Evolutionary conservation across 2,797 vertebrate genomes (phyloP).

Genomic region (Perodicticus potto): DNA sequence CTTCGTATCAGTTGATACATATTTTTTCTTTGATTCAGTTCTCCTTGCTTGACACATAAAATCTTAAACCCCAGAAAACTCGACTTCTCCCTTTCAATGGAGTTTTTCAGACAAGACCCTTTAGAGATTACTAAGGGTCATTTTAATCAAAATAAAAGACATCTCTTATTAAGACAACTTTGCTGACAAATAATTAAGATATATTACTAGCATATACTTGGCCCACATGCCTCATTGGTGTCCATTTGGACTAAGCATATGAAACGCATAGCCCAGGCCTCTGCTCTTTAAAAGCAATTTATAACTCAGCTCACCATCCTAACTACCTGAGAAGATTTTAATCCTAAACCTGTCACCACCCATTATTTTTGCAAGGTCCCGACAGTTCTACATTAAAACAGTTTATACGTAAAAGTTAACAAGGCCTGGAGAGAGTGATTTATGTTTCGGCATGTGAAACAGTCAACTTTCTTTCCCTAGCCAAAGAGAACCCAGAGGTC

Average conservation of each 20-base stretch:
- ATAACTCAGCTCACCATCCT: constrained; percentile 82
- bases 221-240: constrained; percentile 84
- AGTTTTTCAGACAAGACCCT: constrained; percentile 80
- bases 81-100: constrained; percentile 78
- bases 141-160: constrained; percentile 89
- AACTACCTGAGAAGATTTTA: constrained; percentile 86
- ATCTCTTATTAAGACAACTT: constrained; percentile 86
- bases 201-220: constrained; percentile 83
- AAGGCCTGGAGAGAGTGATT: constrained; percentile 81
- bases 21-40: constrained; percentile 58
- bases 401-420: constrained; percentile 85
- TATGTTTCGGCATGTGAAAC: constrained; percentile 79
- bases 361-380: constrained; percentile 84
- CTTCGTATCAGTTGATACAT: background rate
- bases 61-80: constrained; percentile 81
- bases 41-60: constrained; percentile 77
- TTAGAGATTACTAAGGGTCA: constrained; percentile 84
- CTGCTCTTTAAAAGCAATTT: constrained; percentile 87
- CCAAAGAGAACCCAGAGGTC: constrained; percentile 76
- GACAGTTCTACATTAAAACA: constrained; percentile 83
- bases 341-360: constrained; percentile 85
- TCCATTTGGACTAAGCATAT: constrained; percentile 77
- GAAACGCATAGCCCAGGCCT: constrained; percentile 80
- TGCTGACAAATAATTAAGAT: constrained; percentile 90
- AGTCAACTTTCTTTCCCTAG: constrained; percentile 71